These are phyloP conservation scores for Hydrochoerus hydrochaeris DNA, from an alignment of 2,113 vertebrate genomes.

Conservation along the genomic window DNA sequence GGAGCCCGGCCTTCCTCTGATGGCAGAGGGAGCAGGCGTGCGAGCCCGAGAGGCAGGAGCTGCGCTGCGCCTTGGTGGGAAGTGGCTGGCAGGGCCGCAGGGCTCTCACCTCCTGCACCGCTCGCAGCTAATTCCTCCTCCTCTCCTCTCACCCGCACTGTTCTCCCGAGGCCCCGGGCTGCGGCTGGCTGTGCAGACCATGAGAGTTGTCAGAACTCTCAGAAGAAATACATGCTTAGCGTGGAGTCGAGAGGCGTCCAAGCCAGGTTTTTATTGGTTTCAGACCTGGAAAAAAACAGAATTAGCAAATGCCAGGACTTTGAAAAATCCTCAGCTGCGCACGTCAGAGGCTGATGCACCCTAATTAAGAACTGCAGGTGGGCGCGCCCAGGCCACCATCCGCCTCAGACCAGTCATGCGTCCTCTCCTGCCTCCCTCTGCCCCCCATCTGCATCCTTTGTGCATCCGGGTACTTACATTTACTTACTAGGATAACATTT, in stretches of 20 bases:
- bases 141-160: rapidly evolving
- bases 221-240: background rate
- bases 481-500: background rate
- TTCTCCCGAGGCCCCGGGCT: rapidly evolving
- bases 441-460: background rate
- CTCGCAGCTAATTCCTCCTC: background rate
- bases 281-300: background rate
- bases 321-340: background rate
- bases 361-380: background rate
- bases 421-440: background rate
- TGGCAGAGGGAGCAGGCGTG: too few species aligned
- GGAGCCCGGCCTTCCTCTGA: background rate
- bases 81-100: rapidly evolving
- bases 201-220: background rate
- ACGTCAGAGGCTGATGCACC: background rate
- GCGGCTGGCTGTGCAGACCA: too few species aligned
- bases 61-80: background rate
- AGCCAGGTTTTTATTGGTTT: background rate
- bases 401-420: background rate
- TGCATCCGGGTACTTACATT: background rate
- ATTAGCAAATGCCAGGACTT: background rate
- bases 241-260: background rate
- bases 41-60: rapidly evolving
- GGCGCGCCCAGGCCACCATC: background rate
- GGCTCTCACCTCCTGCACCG: background rate